Conservation (phyloP, 2,888 invertebrate genomes). For the Sphecodes monilicornis region DNA sequence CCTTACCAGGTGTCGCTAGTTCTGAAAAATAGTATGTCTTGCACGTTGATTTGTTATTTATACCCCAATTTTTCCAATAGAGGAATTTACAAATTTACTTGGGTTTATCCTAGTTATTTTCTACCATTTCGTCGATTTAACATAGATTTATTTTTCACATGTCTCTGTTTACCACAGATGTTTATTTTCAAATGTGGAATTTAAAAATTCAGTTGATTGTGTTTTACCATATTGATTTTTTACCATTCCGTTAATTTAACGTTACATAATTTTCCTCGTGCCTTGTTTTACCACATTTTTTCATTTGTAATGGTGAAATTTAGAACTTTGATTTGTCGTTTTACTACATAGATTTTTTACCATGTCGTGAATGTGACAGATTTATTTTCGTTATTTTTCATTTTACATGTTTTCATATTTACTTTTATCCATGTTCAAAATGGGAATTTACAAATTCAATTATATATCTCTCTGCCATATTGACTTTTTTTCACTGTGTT, state of each 20-base stretch:
- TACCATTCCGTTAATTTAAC: background rate
- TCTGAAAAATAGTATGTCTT: too few relatives aligned
- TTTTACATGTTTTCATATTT: too few relatives aligned
- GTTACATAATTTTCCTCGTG: background rate
- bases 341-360: too few relatives aligned
- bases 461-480: too few relatives aligned
- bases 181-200: background rate
- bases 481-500: too few relatives aligned
- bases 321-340: background rate
- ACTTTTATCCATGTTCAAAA: too few relatives aligned
- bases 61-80: too few relatives aligned
- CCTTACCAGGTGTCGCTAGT: background rate
- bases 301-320: background rate
- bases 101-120: background rate
- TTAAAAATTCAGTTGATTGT: background rate
- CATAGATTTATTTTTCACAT: background rate
- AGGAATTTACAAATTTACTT: too few relatives aligned
- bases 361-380: too few relatives aligned
- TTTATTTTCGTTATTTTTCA: too few relatives aligned
- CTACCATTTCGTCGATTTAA: background rate
- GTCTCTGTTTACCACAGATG: background rate
- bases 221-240: background rate
- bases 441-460: too few relatives aligned
- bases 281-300: background rate
- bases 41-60: too few relatives aligned